Conservation (phyloP, 1,140 invertebrate species). For the Sarcophaga peregrina region DNA sequence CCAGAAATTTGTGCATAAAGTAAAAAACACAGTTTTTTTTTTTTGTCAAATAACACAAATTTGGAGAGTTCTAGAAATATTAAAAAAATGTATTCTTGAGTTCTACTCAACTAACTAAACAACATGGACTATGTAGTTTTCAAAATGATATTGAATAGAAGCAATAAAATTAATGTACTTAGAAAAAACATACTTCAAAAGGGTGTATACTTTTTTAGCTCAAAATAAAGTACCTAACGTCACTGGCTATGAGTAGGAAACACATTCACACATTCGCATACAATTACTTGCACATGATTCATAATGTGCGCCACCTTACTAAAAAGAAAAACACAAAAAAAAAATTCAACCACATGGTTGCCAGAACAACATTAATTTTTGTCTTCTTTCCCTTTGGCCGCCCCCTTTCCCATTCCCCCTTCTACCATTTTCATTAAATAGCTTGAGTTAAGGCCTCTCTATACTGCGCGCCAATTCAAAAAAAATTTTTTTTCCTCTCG, state of each 20-base stretch:
- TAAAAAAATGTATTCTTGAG: no score
- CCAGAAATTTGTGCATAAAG: no score
- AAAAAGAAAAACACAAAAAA: background rate
- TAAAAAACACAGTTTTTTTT: no score
- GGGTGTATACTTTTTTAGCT: no score
- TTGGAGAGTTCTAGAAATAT: no score
- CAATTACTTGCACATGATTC: conserved; percentile 29
- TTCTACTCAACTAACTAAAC: no score
- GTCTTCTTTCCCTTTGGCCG: background rate
- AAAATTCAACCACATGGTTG: conserved; percentile 33
- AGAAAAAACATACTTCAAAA: no score
- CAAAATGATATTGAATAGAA: no score
- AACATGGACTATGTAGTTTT: no score
- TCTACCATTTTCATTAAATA: background rate
- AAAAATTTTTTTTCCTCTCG: background rate
- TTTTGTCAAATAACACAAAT: no score
- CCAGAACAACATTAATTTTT: conserved; percentile 31
- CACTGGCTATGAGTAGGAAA: background rate
- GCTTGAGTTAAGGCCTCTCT: background rate
- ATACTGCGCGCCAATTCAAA: background rate
- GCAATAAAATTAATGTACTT: no score
- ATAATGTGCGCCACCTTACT: conserved; percentile 29
- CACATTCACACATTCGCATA: background rate
- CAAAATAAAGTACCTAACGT: no score
- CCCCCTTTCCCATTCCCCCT: background rate